A percentile compares a stretch with the other conserved stretches of the same genome.
These are phyloP conservation scores for Arenicola marina DNA, from an alignment of 2,888 invertebrate species.

Conservation along the genomic window DNA sequence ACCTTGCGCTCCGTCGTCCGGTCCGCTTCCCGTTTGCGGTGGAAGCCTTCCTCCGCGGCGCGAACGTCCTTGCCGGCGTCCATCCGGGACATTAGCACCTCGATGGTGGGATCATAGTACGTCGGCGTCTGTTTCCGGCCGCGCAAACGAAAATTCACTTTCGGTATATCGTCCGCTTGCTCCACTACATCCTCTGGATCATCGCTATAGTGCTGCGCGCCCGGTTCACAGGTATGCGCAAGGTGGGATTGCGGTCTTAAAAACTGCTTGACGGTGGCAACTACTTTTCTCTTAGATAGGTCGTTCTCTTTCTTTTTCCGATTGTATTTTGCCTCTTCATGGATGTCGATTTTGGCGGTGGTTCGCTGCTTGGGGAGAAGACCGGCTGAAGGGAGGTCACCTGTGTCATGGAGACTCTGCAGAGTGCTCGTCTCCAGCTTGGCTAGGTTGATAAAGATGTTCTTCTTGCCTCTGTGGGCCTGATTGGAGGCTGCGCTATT, in stretches of 20 bases:
- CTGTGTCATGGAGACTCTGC: constrained; percentile 20
- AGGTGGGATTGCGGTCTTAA: constrained; percentile 51
- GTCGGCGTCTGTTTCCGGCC: background rate
- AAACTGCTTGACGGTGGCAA: constrained; percentile 52
- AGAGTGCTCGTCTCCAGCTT: constrained; percentile 48
- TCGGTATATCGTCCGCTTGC: constrained; percentile 41
- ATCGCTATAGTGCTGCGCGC: too few species aligned
- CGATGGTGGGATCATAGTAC: constrained; percentile 48
- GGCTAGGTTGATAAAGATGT: constrained; percentile 46
- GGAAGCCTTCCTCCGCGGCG: constrained; percentile 49
- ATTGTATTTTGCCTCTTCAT: background rate
- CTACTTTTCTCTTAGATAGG: too few species aligned
- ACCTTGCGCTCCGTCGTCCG: background rate
- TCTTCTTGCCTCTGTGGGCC: constrained; percentile 23
- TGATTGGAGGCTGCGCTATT: background rate
- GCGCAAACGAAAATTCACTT: constrained; percentile 7
- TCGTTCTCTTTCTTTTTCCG: constrained; percentile 29
- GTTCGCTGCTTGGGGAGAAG: too few species aligned
- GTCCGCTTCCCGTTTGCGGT: constrained; percentile 18
- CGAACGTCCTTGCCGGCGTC: constrained; percentile 53
- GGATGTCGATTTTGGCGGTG: background rate
- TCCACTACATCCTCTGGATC: background rate
- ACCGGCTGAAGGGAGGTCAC: too few species aligned
- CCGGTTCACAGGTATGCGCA: constrained; percentile 30
- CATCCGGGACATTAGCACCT: constrained; percentile 48